Base-by-base conservation (phyloP, 1,140 invertebrate genomes). In the Heliconius eleuchia region DNA sequence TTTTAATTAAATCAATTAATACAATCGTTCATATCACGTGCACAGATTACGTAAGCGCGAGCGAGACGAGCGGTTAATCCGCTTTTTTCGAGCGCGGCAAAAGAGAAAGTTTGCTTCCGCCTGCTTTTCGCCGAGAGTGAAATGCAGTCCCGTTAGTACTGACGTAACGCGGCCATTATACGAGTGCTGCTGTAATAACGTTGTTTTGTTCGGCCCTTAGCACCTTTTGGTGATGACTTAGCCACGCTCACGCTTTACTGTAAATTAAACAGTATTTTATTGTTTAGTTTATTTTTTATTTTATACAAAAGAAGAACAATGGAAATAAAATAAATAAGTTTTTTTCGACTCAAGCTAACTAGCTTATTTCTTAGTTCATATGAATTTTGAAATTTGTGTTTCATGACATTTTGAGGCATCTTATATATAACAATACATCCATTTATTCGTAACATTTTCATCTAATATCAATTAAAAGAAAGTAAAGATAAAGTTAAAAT, bases 81-180 rank as follows among this genome's bases (percentile, higher is more conserved):
- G 81, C 88, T 92, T 91, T 89, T 89, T 87, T 80, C 86, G 76
- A 82, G 81, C 83, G 84, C 82, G 81, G 90, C 90, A 92, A 93
- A 94, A 94, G 93, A 94, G 92, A 94, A 94, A 94, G 93, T 94
- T 87, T 81, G 89, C 89, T 94, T 93, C 91, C 93, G 92, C 92
- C 87, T 91, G 91, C 89, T 92, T 92, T 92, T 90, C 92, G 92
- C 89, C 81, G 92, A 94, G 91, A 94, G 91, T 94, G 92, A 94
- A 94, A 94, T 93, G 91, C 85, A 88, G 89, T 93, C 91, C 93
- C 92, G 92, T 93, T 91, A 82, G 84, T 82, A 84, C 82, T 93
- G 91, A 93, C 91, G 93, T 92, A 93, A 94, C 89, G 81, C 81
- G 77, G 83, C 85, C 88, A 91, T 88, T 89, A 86, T 87, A 87